A percentile compares a stretch with the other conserved stretches of the same genome.
These are phyloP conservation scores for Hydrochoerus hydrochaeris DNA, from an alignment of 2,113 vertebrate genomes.

Conservation along the genomic window DNA sequence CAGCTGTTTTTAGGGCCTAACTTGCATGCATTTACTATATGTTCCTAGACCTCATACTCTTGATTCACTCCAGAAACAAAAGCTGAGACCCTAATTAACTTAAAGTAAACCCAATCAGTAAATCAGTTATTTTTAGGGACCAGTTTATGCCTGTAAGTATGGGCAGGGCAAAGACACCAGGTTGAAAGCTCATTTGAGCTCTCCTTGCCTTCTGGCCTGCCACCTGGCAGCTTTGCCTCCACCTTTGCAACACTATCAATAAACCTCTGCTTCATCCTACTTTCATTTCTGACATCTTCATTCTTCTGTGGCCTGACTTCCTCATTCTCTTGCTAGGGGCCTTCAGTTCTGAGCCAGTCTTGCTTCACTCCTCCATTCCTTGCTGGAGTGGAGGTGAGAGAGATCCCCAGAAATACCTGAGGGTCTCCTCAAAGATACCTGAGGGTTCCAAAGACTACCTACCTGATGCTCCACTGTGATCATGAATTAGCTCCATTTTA, in stretches of 20 bases:
- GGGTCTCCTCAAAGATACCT: not conserved
- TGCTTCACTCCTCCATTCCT: not conserved
- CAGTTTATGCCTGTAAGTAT: not conserved
- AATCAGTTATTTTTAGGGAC: not conserved
- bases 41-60: not conserved
- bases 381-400: not conserved
- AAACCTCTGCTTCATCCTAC: not conserved
- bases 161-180: not conserved
- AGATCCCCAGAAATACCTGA: not conserved
- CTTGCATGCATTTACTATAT: not conserved
- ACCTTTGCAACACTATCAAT: not conserved
- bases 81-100: not conserved
- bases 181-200: not conserved
- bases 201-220: not conserved
- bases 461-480: not conserved
- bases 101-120: not conserved
- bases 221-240: not conserved
- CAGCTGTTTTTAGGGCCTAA: not conserved
- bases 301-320: not conserved
- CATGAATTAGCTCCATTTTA: not conserved
- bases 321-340: not conserved
- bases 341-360: not conserved
- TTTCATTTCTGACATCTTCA: not conserved
- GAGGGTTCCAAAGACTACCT: not conserved
- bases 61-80: not conserved